Percentiles rank a stretch among this genome's conserved stretches.
Evolutionary conservation across 2,113 vertebrate species (phyloP).

Genomic region (Notothenia rossii): DNA sequence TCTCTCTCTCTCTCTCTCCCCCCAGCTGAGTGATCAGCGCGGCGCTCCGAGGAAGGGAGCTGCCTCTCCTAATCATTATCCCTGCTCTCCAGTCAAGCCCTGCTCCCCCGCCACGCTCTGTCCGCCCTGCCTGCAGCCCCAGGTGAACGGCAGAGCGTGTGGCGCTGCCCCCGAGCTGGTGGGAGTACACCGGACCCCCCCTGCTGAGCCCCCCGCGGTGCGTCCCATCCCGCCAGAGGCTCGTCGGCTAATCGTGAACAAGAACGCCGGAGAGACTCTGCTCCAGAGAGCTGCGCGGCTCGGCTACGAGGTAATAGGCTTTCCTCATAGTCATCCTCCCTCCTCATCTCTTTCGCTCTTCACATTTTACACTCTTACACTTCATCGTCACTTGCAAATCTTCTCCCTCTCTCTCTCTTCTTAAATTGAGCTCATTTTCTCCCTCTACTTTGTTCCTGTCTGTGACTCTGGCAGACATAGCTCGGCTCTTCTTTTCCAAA

Average conservation of each 20-base stretch:
- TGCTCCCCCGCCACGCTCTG: conserved; percentile 77
- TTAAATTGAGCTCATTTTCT: conserved; percentile 71
- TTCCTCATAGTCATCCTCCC: conserved; percentile 4
- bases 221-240: conserved; percentile 97
- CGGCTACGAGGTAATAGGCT: conserved; percentile 91
- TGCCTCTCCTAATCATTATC: conserved; percentile 79
- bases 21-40: conserved; percentile 79
- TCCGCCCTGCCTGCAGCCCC: conserved; percentile 81
- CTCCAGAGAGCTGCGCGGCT: conserved; percentile 95
- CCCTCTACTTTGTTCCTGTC: conserved; percentile 59
- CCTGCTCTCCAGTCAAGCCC: conserved; percentile 79
- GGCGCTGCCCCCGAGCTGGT: conserved; percentile 55
- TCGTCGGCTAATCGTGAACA: conserved; percentile 96
- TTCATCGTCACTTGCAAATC: conserved; percentile 46
- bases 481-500: conserved; percentile 5
- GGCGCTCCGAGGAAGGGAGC: conserved; percentile 71
- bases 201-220: conserved; percentile 64
- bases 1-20: conserved; percentile 72
- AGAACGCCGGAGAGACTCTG: conserved; percentile 97
- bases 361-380: conserved; percentile 41
- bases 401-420: conserved; percentile 44
- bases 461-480: conserved; percentile 58
- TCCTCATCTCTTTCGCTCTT: conserved; percentile 26
- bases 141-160: conserved; percentile 70
- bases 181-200: conserved; percentile 60